phyloP scores from a whole-genome alignment of 2,797 vertebrate genomes.

The Micromesistius poutassou region DNA sequence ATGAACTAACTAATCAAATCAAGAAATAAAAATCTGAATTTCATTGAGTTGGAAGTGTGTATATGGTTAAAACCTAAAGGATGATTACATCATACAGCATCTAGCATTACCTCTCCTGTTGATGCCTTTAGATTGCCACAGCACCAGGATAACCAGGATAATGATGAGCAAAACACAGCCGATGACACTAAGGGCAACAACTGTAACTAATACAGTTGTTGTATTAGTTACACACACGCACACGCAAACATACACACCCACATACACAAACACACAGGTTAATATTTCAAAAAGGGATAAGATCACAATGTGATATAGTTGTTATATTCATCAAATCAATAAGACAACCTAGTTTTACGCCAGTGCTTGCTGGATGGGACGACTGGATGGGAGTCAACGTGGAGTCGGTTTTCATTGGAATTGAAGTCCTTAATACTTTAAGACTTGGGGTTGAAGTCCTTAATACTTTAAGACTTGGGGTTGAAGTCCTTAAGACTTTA shows the following conservation, averaged over 20 bases:
- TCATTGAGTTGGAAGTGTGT: neutral
- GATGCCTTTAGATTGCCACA: conserved; percentile 13
- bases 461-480: neutral
- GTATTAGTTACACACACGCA: conserved; percentile 17
- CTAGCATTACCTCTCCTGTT: conserved; percentile 47
- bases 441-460: neutral
- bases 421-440: too few species aligned
- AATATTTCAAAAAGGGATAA: conserved; percentile 14
- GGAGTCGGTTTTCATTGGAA: neutral
- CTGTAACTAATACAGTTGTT: conserved; percentile 22
- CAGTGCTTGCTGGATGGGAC: neutral
- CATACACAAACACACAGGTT: conserved; percentile 9
- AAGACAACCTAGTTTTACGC: conserved; percentile 25
- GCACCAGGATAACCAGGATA: conserved; percentile 12
- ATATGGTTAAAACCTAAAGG: neutral
- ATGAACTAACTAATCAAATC: neutral
- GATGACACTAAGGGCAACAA: neutral
- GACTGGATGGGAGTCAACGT: neutral
- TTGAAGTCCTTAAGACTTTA: too few species aligned
- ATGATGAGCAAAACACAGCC: conserved; percentile 26
- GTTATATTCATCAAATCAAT: neutral
- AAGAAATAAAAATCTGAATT: neutral
- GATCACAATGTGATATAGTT: neutral
- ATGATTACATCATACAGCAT: neutral
- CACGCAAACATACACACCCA: neutral